phyloP scores from a whole-genome alignment of 2,113 vertebrate species.

The Hypocryptadius cinnamomeus region DNA sequence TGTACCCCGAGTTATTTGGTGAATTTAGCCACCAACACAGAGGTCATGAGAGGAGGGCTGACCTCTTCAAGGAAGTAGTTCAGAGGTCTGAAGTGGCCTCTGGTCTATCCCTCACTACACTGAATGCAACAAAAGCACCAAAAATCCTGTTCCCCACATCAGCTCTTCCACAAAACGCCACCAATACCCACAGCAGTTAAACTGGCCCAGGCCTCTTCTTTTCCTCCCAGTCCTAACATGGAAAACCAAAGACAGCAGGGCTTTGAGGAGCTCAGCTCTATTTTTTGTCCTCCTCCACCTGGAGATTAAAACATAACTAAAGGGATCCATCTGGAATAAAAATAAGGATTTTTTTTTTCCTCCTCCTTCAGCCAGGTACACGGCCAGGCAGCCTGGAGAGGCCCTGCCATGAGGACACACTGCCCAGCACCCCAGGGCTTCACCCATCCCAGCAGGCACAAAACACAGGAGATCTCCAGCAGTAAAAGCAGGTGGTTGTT shows the following conservation, averaged over 20 bases:
- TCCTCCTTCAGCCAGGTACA: not conserved
- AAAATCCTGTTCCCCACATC: not conserved
- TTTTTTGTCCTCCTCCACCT: not conserved
- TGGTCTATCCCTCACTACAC: not conserved
- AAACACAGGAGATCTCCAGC: not conserved
- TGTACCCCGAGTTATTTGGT: fast-evolving
- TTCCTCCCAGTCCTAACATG: not conserved
- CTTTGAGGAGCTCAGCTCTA: not conserved
- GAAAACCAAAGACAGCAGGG: not conserved
- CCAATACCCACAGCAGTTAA: not conserved
- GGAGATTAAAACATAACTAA: not conserved
- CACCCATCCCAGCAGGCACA: not conserved
- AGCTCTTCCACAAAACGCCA: not conserved
- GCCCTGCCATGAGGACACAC: fast-evolving
- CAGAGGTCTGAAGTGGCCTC: not conserved
- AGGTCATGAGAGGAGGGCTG: not conserved
- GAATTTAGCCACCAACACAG: not conserved
- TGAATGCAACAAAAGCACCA: not conserved
- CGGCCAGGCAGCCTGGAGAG: fast-evolving
- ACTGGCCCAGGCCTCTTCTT: not conserved
- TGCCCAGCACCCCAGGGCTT: not conserved
- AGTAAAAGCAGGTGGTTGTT: not conserved
- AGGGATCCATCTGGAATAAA: not conserved
- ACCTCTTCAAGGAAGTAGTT: not conserved
- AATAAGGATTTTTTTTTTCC: too few species aligned